These are phyloP conservation scores for Stichodactyla mertensii DNA, from an alignment of 64 coral and sea anemone genomes.

Conservation along the genomic window DNA sequence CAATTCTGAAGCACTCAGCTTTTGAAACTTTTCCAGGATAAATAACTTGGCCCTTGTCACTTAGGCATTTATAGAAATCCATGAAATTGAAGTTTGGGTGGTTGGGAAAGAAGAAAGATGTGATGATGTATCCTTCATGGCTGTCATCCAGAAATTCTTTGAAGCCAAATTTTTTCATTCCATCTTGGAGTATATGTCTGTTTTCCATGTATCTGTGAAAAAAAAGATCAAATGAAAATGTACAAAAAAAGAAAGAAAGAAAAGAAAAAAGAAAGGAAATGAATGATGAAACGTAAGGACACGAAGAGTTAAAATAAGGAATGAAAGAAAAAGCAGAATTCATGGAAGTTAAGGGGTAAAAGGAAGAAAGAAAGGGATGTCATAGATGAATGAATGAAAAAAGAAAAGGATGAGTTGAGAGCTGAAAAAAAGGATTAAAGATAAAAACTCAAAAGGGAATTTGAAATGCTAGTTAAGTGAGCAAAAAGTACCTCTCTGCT, in stretches of 20 bases:
- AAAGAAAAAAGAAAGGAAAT: background rate
- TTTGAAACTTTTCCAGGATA: conserved; percentile 88
- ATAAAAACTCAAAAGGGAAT: background rate
- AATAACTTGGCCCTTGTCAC: conserved; percentile 86
- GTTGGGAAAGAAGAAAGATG: conserved; percentile 81
- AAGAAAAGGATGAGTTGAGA: background rate
- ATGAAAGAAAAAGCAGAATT: background rate
- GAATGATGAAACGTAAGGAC: background rate
- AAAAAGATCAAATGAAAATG: background rate
- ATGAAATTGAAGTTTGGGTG: conserved; percentile 82
- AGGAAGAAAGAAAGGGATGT: no score
- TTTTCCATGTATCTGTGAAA: conserved; percentile 87
- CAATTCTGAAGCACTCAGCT: conserved; percentile 85
- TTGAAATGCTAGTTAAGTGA: no score
- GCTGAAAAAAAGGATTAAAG: background rate
- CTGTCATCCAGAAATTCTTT: conserved; percentile 83
- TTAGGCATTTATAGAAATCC: conserved; percentile 90
- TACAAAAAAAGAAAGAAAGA: background rate
- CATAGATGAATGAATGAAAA: background rate
- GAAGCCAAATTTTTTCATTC: conserved; percentile 91
- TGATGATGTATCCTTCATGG: conserved; percentile 94
- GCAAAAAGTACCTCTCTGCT: conserved; percentile 65
- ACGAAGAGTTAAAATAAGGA: background rate
- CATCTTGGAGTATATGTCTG: conserved; percentile 76
- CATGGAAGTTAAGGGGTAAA: background rate